Base-by-base conservation (phyloP, 2,113 vertebrate species). In the Mus pahari region DNA sequence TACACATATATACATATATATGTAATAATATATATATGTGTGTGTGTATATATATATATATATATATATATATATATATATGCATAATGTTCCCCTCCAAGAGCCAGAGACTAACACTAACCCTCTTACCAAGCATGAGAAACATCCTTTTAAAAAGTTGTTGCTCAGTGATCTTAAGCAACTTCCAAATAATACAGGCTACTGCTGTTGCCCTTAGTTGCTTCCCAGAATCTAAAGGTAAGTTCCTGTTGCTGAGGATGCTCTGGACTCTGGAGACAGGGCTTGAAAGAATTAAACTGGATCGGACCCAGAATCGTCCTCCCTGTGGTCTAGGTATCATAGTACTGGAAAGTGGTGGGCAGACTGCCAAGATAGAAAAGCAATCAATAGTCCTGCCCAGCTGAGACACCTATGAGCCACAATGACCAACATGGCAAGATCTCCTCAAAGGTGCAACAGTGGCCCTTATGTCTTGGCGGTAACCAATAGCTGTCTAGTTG, bases 21-120 rank as follows among this genome's bases (percentile, higher is more conserved):
- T n/a, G n/a, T n/a, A n/a, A n/a, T n/a, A n/a, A n/a, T n/a, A n/a
- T n/a, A n/a, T n/a, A n/a, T n/a, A n/a, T n/a, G n/a, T n/a, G n/a
- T n/a, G n/a, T n/a, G n/a, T n/a, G n/a, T 20, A 1, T 19, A 26
- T 17, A 14, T 1, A 11, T 33, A 33, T n/a, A n/a, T n/a, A n/a
- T n/a, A n/a, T n/a, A n/a, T 20, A 1, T 19, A 26, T 17, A 14
- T 1, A 11, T 33, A 33, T n/a, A n/a, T n/a, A n/a, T n/a, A n/a
- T n/a, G n/a, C n/a, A n/a, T 74, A 42, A 74, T 74, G 39, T 39
- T 74, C 10, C 39, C 73, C 22, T 74, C 39, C 10, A 74, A 74
- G 39, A 74, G 73, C 73, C 33, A 58, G 2, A n/a, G 20, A 58
- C 5, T 48, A 50, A 78, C 75, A 50, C 17, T 19, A 78, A 53